These are phyloP conservation scores for Phylloscopus trochiloides DNA, from an alignment of 2,113 vertebrate species.

Conservation along the genomic window DNA sequence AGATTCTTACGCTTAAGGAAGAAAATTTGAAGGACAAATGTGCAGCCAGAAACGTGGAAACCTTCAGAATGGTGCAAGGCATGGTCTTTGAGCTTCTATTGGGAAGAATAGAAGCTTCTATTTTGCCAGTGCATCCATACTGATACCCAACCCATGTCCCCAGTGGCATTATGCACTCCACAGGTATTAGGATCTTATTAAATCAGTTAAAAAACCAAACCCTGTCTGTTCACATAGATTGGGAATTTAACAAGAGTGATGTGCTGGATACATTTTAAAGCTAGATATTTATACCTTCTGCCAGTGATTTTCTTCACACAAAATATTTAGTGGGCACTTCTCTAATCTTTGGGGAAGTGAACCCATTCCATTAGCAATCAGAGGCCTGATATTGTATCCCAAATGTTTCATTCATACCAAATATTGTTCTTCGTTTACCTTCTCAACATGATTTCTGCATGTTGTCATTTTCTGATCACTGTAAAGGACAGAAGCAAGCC, in stretches of 20 bases:
- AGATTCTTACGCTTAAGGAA: not conserved
- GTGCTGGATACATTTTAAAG: not conserved
- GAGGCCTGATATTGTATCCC: not conserved
- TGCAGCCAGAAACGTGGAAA: not conserved
- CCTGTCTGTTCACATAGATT: fast-evolving
- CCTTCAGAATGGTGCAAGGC: not conserved
- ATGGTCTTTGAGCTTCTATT: not conserved
- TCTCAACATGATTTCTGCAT: not conserved
- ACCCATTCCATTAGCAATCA: not conserved
- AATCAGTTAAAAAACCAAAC: not conserved
- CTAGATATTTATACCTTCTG: not conserved
- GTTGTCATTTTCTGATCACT: not conserved
- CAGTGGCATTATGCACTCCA: not conserved
- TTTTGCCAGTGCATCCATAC: not conserved
- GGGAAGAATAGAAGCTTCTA: not conserved
- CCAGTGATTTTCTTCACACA: not conserved
- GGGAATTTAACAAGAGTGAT: not conserved
- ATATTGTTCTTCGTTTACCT: not conserved
- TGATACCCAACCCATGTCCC: not conserved
- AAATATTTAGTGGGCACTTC: not conserved
- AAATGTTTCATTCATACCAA: not conserved
- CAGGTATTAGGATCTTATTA: not conserved
- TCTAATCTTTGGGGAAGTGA: not conserved
- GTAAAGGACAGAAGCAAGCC: not conserved
- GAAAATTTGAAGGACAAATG: not conserved